Conservation (phyloP, 2,888 invertebrate species). For the Ormyrus labotus region DNA sequence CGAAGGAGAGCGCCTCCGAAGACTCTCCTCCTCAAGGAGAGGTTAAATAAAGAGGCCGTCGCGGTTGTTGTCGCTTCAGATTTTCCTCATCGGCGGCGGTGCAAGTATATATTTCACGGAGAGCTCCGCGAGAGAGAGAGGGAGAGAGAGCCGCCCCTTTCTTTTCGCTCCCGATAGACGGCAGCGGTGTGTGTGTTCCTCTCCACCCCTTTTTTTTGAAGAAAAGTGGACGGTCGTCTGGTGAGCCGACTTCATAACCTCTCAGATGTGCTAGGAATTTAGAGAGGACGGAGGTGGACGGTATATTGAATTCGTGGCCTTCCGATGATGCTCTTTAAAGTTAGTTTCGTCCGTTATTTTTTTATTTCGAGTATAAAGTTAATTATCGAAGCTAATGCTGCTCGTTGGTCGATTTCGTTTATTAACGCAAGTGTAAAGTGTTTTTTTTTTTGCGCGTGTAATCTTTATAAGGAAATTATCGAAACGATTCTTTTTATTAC, state of each 20-base stretch:
- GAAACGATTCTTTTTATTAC: no score
- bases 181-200: background rate
- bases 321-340: no score
- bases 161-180: background rate
- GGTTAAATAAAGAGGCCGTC: conserved; percentile 61
- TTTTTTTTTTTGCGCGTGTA: no score
- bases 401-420: no score
- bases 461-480: no score
- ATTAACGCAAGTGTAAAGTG: no score
- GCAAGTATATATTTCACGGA: conserved; percentile 61
- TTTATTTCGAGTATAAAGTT: no score
- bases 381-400: no score
- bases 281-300: no score
- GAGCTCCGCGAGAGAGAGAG: conserved; percentile 53
- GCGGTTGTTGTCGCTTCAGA: conserved; percentile 74
- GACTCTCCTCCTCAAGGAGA: conserved; percentile 59
- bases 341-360: no score
- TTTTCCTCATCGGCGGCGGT: conserved; percentile 34
- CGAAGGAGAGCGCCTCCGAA: conserved; percentile 59
- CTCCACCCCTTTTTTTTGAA: background rate
- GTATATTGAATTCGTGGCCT: no score
- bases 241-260: background rate
- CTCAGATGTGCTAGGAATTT: background rate
- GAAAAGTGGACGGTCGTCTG: background rate
- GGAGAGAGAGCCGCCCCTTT: background rate